These are phyloP conservation scores for Lochmaea crataegi DNA, from an alignment of 2,888 invertebrate species.

Conservation along the genomic window DNA sequence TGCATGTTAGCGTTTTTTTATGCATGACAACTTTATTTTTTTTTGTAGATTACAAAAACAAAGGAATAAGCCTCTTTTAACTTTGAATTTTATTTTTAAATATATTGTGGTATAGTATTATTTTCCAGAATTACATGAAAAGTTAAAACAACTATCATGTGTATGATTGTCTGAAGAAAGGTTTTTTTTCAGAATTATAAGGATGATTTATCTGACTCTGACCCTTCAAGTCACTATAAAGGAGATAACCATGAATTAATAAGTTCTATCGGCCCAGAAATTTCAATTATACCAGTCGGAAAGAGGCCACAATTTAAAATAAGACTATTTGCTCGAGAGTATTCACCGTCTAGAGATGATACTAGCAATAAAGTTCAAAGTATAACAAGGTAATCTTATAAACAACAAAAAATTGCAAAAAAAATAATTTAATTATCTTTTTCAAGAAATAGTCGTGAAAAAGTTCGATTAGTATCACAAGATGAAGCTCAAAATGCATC, in stretches of 20 bases:
- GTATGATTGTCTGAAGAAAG: background rate
- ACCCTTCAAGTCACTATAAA: conserved; percentile 26
- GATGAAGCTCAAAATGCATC: conserved; percentile 56
- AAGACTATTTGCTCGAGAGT: conserved; percentile 50
- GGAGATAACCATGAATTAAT: conserved; percentile 44
- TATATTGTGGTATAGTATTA: background rate
- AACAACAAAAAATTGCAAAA: conserved; percentile 21
- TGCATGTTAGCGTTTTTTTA: conserved; percentile 25
- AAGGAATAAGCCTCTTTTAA: background rate
- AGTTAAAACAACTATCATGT: no score
- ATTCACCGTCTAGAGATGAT: conserved; percentile 48
- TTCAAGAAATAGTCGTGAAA: conserved; percentile 50
- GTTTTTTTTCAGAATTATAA: conserved; percentile 12
- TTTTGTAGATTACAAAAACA: conserved; percentile 20
- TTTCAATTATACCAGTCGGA: conserved; percentile 55
- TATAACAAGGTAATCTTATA: conserved; percentile 38
- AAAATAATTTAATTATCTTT: background rate
- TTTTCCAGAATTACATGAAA: background rate
- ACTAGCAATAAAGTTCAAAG: conserved; percentile 35
- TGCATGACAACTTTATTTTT: conserved; percentile 1
- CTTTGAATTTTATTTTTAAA: background rate
- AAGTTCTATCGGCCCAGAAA: conserved; percentile 51
- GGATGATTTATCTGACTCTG: conserved; percentile 24
- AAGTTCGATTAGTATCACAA: conserved; percentile 57
- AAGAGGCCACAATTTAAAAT: conserved; percentile 53